Percentiles rank a stretch among this genome's conserved stretches.
These are phyloP conservation scores for Cynaeus angustus DNA, from an alignment of 2,888 invertebrate species.

Conservation along the genomic window DNA sequence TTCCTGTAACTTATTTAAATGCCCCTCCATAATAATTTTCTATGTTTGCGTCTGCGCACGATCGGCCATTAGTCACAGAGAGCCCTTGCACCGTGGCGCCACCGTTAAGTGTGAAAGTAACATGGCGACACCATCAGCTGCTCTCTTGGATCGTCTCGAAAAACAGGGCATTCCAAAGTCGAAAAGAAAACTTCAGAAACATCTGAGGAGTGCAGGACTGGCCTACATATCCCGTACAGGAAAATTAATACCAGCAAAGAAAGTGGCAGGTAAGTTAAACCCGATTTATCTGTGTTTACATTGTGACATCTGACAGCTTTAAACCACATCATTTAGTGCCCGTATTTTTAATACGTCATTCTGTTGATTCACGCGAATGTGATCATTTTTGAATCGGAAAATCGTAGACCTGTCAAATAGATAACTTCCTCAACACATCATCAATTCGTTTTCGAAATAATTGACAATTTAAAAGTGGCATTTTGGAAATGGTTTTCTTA, in stretches of 20 bases:
- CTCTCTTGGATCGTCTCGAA: conserved; percentile 66
- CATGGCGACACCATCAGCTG: conserved; percentile 71
- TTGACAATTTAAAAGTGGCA: background rate
- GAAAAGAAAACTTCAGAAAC: conserved; percentile 72
- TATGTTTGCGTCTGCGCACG: background rate
- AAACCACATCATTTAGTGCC: conserved; percentile 56
- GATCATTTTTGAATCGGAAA: conserved; percentile 52
- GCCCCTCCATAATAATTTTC: conserved; percentile 6
- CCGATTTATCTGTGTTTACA: conserved; percentile 64
- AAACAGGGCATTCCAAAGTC: conserved; percentile 69
- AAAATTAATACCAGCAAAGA: conserved; percentile 72
- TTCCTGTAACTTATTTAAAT: conserved; percentile 8
- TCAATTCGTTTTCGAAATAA: conserved; percentile 8
- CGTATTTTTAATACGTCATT: conserved; percentile 57
- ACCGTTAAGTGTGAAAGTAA: conserved; percentile 55
- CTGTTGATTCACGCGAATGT: conserved; percentile 58
- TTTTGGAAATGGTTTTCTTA: conserved; percentile 42
- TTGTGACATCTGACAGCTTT: conserved; percentile 63
- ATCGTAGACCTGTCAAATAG: conserved; percentile 31
- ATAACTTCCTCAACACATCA: background rate
- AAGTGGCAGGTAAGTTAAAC: conserved; percentile 70
- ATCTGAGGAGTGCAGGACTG: conserved; percentile 71
- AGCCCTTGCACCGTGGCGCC: conserved; percentile 26
- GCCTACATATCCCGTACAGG: conserved; percentile 73
- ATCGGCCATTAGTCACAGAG: conserved; percentile 17